Evolutionary conservation across 2,888 invertebrate genomes (phyloP).

Genomic region (Mesochorus sp.): DNA sequence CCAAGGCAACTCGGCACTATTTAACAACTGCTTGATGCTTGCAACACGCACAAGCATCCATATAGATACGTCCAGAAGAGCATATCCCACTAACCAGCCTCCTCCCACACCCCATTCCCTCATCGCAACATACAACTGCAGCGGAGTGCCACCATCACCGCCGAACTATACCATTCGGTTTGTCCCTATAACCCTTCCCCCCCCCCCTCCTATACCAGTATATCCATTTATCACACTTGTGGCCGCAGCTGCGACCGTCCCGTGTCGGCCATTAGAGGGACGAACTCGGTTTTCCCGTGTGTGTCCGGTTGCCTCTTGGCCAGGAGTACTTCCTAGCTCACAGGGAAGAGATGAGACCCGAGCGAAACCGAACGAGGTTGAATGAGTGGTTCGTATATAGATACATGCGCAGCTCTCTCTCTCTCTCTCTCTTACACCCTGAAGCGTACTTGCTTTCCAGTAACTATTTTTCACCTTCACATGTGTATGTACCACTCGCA

Average conservation of each 20-base stretch:
- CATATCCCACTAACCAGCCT: constrained; percentile 23
- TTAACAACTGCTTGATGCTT: constrained; percentile 28
- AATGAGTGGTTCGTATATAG: constrained; percentile 21
- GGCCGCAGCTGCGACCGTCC: constrained; percentile 71
- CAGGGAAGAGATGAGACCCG: constrained; percentile 18
- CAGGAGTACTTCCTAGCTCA: constrained; percentile 15
- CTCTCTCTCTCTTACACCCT: too few relatives aligned
- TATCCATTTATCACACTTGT: constrained; percentile 73
- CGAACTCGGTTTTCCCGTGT: constrained; percentile 62
- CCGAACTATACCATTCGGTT: constrained; percentile 56
- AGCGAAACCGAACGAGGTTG: constrained; percentile 43
- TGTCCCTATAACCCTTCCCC: constrained; percentile 32
- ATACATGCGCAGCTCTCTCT: neutral
- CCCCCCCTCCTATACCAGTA: constrained; percentile 4
- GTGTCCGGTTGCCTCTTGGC: constrained; percentile 58
- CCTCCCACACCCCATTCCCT: constrained; percentile 4
- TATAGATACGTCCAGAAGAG: constrained; percentile 6
- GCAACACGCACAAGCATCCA: constrained; percentile 10
- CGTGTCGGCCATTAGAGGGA: constrained; percentile 71
- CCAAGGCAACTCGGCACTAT: neutral
- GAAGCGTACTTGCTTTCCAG: neutral
- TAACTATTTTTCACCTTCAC: constrained; percentile 13
- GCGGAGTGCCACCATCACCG: constrained; percentile 42
- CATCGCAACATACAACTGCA: constrained; percentile 28
- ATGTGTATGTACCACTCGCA: constrained; percentile 21